These are phyloP conservation scores for Myrmophylax atrothorax DNA, from an alignment of 2,113 vertebrate species.

Conservation along the genomic window DNA sequence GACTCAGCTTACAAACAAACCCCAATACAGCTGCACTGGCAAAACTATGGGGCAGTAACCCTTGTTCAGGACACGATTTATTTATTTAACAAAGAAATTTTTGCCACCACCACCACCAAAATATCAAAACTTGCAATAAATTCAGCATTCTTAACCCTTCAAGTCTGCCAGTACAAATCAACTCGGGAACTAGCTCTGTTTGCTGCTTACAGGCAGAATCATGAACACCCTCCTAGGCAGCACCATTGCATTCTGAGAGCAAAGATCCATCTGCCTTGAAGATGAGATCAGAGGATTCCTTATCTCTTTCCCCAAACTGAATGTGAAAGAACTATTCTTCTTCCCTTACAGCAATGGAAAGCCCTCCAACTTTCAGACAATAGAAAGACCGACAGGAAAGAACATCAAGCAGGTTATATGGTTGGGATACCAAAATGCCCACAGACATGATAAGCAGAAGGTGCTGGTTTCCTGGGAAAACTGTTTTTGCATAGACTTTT, in stretches of 20 bases:
- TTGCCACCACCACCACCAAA: not conserved
- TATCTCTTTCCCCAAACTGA: not conserved
- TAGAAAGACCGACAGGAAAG: not conserved
- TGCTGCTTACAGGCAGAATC: not conserved
- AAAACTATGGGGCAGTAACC: not conserved
- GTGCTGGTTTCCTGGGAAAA: not conserved
- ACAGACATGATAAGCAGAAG: not conserved
- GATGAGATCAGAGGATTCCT: not conserved
- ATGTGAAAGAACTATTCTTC: not conserved
- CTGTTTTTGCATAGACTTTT: not conserved
- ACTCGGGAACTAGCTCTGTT: not conserved
- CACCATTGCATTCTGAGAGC: not conserved
- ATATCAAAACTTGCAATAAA: not conserved
- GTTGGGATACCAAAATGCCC: not conserved
- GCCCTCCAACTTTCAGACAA: not conserved
- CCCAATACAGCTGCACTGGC: not conserved
- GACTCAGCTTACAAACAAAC: not conserved
- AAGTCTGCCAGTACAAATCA: not conserved
- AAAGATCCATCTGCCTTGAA: not conserved
- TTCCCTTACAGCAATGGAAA: not conserved
- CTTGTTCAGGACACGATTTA: not conserved
- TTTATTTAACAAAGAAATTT: not conserved
- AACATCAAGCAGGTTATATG: not conserved
- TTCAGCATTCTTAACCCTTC: not conserved
- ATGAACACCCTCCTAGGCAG: not conserved